Percentiles rank a stretch among this genome's conserved stretches.
These are phyloP conservation scores for Stictonetta naevosa DNA, from an alignment of 2,113 vertebrate genomes.

Conservation along the genomic window DNA sequence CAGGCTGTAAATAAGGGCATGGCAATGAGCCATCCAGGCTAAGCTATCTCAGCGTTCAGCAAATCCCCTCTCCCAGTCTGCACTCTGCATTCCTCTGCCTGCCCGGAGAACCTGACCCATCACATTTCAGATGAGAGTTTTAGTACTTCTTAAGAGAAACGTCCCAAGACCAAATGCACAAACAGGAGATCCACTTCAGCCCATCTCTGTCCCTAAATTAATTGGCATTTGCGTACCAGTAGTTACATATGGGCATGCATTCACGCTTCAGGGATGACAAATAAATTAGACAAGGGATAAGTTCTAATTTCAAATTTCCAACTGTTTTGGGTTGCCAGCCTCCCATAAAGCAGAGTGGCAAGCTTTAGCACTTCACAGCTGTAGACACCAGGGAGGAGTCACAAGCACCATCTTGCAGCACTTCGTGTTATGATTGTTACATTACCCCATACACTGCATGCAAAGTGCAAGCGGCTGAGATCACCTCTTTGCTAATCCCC, in stretches of 20 bases:
- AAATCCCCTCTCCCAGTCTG: not conserved
- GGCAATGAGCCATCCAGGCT: not conserved
- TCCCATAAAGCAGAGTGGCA: not conserved
- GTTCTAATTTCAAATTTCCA: not conserved
- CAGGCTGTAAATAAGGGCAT: not conserved
- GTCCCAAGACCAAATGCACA: not conserved
- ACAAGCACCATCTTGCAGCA: not conserved
- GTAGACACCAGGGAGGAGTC: not conserved
- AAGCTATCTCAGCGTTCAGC: not conserved
- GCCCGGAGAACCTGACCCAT: not conserved
- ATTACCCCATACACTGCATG: not conserved
- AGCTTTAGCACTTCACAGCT: not conserved
- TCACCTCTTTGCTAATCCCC: slow-evolving; percentile 36
- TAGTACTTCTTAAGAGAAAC: not conserved
- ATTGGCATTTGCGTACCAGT: not conserved
- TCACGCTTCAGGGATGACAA: not conserved
- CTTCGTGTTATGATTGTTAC: not conserved
- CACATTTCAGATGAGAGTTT: accelerated
- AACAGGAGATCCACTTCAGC: not conserved
- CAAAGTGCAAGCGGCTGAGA: not conserved
- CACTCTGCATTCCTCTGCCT: not conserved
- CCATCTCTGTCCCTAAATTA: not conserved
- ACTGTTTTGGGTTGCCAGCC: not conserved
- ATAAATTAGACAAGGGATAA: not conserved
- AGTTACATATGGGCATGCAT: not conserved